Percentiles rank a stretch among this genome's conserved stretches.
These are phyloP conservation scores for Suncus etruscus DNA, from an alignment of 2,113 vertebrate genomes.

Conservation along the genomic window DNA sequence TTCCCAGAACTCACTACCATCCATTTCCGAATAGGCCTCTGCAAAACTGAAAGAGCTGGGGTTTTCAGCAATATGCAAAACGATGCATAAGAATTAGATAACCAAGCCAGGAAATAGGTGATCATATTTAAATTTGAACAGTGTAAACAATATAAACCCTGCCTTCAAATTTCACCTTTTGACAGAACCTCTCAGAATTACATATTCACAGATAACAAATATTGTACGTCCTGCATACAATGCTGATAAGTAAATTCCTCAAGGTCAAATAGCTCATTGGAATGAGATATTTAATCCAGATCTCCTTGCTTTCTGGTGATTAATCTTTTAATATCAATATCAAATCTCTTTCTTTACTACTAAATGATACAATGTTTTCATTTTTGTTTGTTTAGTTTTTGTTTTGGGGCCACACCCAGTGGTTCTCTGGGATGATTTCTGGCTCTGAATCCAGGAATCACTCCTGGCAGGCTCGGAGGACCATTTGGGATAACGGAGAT, in stretches of 20 bases:
- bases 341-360: background rate
- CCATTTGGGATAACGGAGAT: too few relatives aligned
- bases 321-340: background rate
- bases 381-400: background rate
- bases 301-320: background rate
- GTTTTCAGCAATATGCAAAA: background rate
- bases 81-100: background rate
- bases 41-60: background rate
- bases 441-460: too few relatives aligned
- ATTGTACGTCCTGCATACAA: background rate
- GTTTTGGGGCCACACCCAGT: too few relatives aligned
- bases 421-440: too few relatives aligned
- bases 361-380: background rate
- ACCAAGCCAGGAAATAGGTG: background rate
- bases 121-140: background rate
- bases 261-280: conserved; percentile 1
- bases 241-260: background rate
- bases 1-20: background rate
- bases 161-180: background rate
- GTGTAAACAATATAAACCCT: background rate
- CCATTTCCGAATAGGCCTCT: background rate
- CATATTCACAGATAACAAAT: background rate
- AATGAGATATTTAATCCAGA: too few relatives aligned
- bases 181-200: background rate
- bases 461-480: too few relatives aligned